Conservation (phyloP, 1,140 invertebrate species). For the Monomorium pharaonis region DNA sequence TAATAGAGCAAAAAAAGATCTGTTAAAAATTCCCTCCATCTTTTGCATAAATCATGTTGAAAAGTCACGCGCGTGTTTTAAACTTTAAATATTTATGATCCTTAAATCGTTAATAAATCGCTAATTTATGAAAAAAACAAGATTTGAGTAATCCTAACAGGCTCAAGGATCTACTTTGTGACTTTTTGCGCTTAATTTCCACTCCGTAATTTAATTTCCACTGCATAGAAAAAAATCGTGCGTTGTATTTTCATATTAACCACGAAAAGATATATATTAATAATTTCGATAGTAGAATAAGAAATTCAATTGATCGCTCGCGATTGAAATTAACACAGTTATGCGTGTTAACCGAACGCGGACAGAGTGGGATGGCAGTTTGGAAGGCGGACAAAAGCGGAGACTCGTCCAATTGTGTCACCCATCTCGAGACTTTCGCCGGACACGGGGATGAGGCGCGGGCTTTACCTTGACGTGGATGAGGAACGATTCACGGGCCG, state of each 20-base stretch:
- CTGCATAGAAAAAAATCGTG: neutral
- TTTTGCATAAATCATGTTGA: neutral
- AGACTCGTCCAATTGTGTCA: conserved; percentile 61
- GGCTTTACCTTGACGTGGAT: conserved; percentile 62
- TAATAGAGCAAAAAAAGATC: neutral
- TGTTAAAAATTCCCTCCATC: neutral
- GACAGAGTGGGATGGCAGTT: conserved; percentile 1
- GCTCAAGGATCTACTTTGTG: neutral
- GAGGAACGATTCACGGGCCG: conserved; percentile 46
- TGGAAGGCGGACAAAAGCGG: conserved; percentile 44
- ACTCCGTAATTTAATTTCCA: neutral
- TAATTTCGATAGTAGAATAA: neutral
- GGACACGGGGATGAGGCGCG: conserved; percentile 52
- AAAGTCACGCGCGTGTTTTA: neutral
- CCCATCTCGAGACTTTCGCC: conserved; percentile 58
- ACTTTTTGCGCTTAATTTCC: too few relatives aligned
- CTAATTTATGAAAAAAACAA: neutral
- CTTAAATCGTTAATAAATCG: neutral
- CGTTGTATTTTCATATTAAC: neutral
- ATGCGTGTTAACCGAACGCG: neutral
- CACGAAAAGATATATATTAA: neutral
- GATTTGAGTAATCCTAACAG: neutral
- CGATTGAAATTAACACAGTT: conserved; percentile 2
- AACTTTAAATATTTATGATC: neutral
- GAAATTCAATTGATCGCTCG: neutral